Base-by-base conservation (phyloP, 2,888 invertebrate species). In the Phalera bucephala region DNA sequence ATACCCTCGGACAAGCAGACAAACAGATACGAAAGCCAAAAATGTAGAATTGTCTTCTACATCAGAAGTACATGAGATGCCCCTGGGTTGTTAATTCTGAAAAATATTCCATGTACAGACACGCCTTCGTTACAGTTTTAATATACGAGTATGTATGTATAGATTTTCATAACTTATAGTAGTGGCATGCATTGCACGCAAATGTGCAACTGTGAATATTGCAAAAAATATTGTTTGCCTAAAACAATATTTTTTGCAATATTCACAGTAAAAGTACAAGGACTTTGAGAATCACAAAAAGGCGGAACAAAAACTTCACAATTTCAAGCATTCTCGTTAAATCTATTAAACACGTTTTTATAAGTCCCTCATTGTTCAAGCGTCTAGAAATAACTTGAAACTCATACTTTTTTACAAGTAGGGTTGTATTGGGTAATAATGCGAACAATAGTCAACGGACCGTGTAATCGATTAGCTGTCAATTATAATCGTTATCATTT, bases 321-420 rank as follows among this genome's bases (percentile, higher is more conserved):
- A 27, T 28, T 31, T 22, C 14, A 4, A 22, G 28, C 22, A 34
- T 27, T 33, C 0, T 21, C 14, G 19, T 25, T 21, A 23, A 47
- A 23, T 28, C 8, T 15, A 25, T 33, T 25, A 32, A 9, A 9
- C 22, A 28, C 33, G 34, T 53, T 50, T 49, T 46, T 49, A 15
- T 1, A 9, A 9, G 14, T 13, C 15, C 17, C 13, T 25, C 28
- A 41, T 61, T 49, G 35, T 46, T 9, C n/a, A 35, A 54, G 25
- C 33, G 14, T 46, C 42, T 27, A 29, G 31, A 55, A 55, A 55
- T 50, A 58, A 38, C 13, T 10, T 15, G 12, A 36, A 28, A 31
- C 30, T 14, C 31, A 14, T 8, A 29, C 14, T 35, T 38, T 46
- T 60, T 57, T 39, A 23, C 10, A 19, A 15, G 13, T 21, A 32